These are phyloP conservation scores for Chiridota heheva DNA, from an alignment of 35 echinoderm and acorn worm genomes.

Conservation along the genomic window DNA sequence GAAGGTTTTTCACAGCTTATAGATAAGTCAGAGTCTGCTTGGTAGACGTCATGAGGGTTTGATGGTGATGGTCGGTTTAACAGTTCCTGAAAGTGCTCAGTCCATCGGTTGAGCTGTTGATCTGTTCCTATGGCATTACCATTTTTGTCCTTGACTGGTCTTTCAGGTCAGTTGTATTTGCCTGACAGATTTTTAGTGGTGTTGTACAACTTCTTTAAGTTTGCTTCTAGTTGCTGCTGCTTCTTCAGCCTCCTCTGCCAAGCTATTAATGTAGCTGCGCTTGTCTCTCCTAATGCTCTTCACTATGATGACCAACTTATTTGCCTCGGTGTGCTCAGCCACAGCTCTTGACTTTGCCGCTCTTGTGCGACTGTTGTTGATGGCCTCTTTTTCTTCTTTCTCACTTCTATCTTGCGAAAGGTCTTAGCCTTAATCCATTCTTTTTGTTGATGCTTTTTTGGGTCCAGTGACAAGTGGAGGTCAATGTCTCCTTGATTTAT, in stretches of 20 bases:
- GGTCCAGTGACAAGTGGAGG: neutral
- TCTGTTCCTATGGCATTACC: conserved; percentile 1
- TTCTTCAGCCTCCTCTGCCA: conserved; percentile 7
- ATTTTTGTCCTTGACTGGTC: conserved; percentile 16
- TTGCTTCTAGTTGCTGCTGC: conserved; percentile 1
- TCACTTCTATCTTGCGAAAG: neutral
- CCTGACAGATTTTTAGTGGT: conserved; percentile 5
- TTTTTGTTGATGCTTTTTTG: neutral
- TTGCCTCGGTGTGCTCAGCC: neutral
- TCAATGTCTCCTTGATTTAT: neutral
- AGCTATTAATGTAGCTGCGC: neutral
- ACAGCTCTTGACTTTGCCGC: neutral
- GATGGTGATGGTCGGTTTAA: neutral
- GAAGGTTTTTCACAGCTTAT: too few relatives aligned
- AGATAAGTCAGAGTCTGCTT: neutral
- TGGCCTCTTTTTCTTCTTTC: neutral
- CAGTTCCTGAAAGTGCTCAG: conserved; percentile 20
- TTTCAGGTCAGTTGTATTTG: conserved; percentile 20
- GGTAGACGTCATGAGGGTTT: conserved; percentile 12
- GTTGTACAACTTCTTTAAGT: conserved; percentile 2
- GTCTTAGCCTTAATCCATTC: neutral
- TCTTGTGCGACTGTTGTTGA: conserved; percentile 4
- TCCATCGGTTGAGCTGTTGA: conserved; percentile 14
- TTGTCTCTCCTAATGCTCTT: conserved; percentile 8
- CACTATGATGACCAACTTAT: neutral